phyloP scores from a whole-genome alignment of 2,113 vertebrate genomes.

The Orycteropus afer region DNA sequence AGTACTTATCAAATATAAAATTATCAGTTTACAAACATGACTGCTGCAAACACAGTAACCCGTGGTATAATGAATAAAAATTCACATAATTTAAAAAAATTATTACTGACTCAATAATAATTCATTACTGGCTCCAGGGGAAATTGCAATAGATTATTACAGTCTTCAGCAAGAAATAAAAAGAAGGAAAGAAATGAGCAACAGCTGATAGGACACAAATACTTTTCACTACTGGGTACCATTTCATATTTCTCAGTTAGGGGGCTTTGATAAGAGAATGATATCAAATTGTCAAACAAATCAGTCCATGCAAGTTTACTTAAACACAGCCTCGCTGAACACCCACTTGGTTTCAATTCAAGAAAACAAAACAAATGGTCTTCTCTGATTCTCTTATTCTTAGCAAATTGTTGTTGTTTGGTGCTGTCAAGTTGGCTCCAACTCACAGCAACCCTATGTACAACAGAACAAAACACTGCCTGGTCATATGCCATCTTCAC shows the following conservation, averaged over 20 bases:
- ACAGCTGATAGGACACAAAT: neutral
- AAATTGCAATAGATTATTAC: neutral
- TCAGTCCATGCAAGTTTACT: slow-evolving; percentile 48
- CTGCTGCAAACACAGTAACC: neutral
- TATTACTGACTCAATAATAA: slow-evolving; percentile 48
- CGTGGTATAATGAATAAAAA: slow-evolving; percentile 33
- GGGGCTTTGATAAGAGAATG: slow-evolving; percentile 51
- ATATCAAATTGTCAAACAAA: slow-evolving; percentile 62
- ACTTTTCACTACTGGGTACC: slow-evolving; percentile 45
- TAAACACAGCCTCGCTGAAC: slow-evolving; percentile 57
- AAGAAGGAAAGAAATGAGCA: slow-evolving; percentile 30
- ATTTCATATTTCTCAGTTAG: slow-evolving; percentile 64
- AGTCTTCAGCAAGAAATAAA: slow-evolving; percentile 23
- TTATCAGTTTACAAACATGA: slow-evolving; percentile 24
- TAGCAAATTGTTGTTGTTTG: too few species aligned
- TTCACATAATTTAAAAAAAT: slow-evolving; percentile 49
- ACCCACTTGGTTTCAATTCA: slow-evolving; percentile 56
- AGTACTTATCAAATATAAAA: slow-evolving; percentile 38
- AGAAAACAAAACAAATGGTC: slow-evolving; percentile 56
- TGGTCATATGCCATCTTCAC: too few species aligned
- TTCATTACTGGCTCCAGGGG: slow-evolving; percentile 2
- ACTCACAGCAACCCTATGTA: too few species aligned
- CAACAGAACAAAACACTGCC: too few species aligned
- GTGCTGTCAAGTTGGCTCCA: too few species aligned
- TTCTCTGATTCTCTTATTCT: slow-evolving; percentile 26